Base-by-base conservation (phyloP, 53 echinoderm and acorn worm species). In the Crossaster papposus region DNA sequence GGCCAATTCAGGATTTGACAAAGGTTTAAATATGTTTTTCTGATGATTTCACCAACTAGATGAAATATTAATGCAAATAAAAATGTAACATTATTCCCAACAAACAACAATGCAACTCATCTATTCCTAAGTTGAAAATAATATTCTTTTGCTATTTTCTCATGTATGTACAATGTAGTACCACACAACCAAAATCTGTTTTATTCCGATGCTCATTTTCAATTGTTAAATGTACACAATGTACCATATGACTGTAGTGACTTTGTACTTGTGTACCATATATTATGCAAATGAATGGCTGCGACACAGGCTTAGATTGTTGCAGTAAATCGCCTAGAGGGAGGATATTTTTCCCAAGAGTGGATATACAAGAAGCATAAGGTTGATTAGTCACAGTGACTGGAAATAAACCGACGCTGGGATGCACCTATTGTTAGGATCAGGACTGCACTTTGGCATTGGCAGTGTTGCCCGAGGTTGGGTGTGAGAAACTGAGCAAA, bases 381-480 rank as follows among this genome's bases (percentile, higher is more conserved):
- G 87, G 52, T 22, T 77, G 76, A 87, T 87, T 87, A 62, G 29
- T 24, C 87, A 76, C 64, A n/a, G 76, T 51, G 87, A 76, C 52
- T 54, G 58, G 37, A 54, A 65, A 62, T 76, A 87, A 75, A 11
- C 87, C n/a, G 20, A 58, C 29, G 75, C 15, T 52, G 37, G 58
- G 58, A 51, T 75, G 75, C 54, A 63, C 35, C 87, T 87, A 72
- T 87, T 87, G 87, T 87, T 87, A 54, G 36, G 11, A 26, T 87
- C 77, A 54, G 36, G 11, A 26, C 24, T 58, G 68, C 44, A 65
- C 65, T 82, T 55, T 37, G 38, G 65, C 82, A 79, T 17, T 79
- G 79, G 79, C 14, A 51, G 18, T 50, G 30, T 28, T 2, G 12
- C 23, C 29, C 2, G 71, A 71, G 30, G 71, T 71, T 26, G 29